phyloP scores from a whole-genome alignment of 1,140 invertebrate genomes.

The Anastrepha ludens region DNA sequence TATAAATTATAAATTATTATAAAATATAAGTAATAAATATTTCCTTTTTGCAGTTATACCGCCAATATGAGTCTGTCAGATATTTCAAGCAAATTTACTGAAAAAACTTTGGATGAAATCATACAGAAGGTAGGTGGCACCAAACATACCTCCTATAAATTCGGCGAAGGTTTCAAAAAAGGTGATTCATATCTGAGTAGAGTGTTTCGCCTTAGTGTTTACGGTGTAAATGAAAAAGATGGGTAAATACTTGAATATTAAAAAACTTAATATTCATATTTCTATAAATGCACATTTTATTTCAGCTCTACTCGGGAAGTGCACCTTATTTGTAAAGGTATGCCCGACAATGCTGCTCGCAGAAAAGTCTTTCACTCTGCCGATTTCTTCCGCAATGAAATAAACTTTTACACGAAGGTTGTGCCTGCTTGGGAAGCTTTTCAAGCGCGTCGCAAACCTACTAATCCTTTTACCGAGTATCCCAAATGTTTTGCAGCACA shows the following conservation, averaged over 20 bases:
- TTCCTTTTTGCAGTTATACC: neutral
- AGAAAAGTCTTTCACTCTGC: conserved; percentile 79
- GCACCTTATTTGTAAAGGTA: conserved; percentile 78
- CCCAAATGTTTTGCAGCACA: conserved; percentile 76
- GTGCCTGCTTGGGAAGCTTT: conserved; percentile 76
- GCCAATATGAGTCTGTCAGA: conserved; percentile 59
- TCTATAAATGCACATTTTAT: neutral
- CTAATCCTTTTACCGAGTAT: conserved; percentile 76
- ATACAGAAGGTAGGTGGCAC: conserved; percentile 71
- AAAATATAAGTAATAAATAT: too few relatives aligned
- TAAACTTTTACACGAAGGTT: conserved; percentile 79
- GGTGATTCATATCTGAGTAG: conserved; percentile 82
- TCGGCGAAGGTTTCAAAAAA: conserved; percentile 76
- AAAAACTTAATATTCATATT: neutral
- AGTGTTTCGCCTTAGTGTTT: conserved; percentile 77
- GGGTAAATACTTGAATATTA: conserved; percentile 57
- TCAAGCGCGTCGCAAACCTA: conserved; percentile 72
- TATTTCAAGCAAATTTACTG: conserved; percentile 74
- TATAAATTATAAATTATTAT: too few relatives aligned
- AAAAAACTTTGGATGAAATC: conserved; percentile 74
- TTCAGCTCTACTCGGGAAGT: conserved; percentile 59
- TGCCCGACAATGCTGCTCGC: conserved; percentile 79
- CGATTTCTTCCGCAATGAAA: conserved; percentile 83
- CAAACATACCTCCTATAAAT: conserved; percentile 74
- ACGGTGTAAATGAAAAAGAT: conserved; percentile 71